Conservation (phyloP, 2,888 invertebrate genomes). For the Eumerus sabulonum region DNA sequence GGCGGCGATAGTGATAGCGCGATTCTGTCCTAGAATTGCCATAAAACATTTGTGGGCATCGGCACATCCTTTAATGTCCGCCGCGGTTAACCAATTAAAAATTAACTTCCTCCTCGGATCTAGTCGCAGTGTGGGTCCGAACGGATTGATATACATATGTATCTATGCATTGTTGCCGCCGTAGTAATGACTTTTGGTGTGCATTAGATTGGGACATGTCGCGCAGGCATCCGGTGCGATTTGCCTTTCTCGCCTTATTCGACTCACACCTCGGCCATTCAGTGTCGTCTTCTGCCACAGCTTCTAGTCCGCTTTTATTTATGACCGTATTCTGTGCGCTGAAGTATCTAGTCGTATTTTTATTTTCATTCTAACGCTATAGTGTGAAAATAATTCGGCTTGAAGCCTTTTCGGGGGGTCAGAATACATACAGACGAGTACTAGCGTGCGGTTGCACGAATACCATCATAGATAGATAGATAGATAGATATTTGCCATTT, state of each 20-base stretch:
- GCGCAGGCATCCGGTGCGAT: conserved; percentile 32
- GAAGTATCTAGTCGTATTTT: conserved; percentile 37
- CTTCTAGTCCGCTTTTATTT: conserved; percentile 59
- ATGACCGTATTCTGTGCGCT: conserved; percentile 65
- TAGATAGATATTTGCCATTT: conserved; percentile 41
- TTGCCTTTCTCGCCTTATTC: conserved; percentile 51
- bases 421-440: too few species aligned
- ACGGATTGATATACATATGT: conserved; percentile 33
- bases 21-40: conserved; percentile 59
- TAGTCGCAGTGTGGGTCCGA: conserved; percentile 23
- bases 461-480: not conserved
- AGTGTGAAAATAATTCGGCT: conserved; percentile 68
- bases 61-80: conserved; percentile 61
- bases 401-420: conserved; percentile 65
- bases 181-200: conserved; percentile 44
- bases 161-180: conserved; percentile 32
- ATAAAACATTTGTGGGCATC: conserved; percentile 56
- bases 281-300: conserved; percentile 10
- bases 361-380: conserved; percentile 54
- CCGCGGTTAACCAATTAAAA: conserved; percentile 66
- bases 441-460: too few species aligned
- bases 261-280: conserved; percentile 5
- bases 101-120: conserved; percentile 60
- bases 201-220: conserved; percentile 67
- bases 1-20: not conserved